phyloP scores from a whole-genome alignment of 2,797 vertebrate species.

The Clarias platycephalus region DNA sequence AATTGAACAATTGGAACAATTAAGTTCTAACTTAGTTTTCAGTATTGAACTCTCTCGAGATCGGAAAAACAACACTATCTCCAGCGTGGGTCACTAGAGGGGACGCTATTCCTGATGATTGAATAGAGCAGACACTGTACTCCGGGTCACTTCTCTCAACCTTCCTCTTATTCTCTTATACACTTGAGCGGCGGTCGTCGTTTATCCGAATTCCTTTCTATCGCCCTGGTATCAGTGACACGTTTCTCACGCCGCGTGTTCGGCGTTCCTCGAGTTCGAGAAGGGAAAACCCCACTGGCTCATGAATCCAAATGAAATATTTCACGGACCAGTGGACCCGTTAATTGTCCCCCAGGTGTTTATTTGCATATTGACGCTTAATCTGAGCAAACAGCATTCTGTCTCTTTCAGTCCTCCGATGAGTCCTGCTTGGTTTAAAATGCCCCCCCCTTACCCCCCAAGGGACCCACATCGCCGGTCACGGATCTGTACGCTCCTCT shows the following conservation, averaged over 20 bases:
- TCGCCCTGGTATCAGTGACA: not conserved
- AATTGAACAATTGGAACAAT: too few relatives aligned
- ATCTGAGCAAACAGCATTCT: constrained; percentile 81
- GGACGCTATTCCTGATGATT: not conserved
- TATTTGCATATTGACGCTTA: constrained; percentile 81
- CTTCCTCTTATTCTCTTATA: not conserved
- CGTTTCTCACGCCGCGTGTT: not conserved
- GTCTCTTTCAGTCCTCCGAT: constrained; percentile 68
- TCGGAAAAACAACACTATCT: too few relatives aligned
- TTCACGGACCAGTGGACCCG: constrained; percentile 90
- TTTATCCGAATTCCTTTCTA: not conserved
- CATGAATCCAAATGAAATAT: constrained; percentile 88
- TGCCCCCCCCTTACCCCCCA: too few relatives aligned
- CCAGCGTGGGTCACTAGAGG: not conserved
- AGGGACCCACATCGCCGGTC: not conserved
- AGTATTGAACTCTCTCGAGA: not conserved
- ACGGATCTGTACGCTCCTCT: not conserved
- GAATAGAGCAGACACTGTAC: not conserved
- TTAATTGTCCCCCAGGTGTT: constrained; percentile 88
- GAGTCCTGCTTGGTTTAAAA: constrained; percentile 20
- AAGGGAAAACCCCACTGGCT: constrained; percentile 55
- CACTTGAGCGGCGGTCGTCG: not conserved
- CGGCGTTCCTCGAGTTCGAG: too few relatives aligned
- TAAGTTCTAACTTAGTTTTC: too few relatives aligned
- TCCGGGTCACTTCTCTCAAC: not conserved